phyloP scores from a whole-genome alignment of 2,113 vertebrate species.

The Eulemur macaco region DNA sequence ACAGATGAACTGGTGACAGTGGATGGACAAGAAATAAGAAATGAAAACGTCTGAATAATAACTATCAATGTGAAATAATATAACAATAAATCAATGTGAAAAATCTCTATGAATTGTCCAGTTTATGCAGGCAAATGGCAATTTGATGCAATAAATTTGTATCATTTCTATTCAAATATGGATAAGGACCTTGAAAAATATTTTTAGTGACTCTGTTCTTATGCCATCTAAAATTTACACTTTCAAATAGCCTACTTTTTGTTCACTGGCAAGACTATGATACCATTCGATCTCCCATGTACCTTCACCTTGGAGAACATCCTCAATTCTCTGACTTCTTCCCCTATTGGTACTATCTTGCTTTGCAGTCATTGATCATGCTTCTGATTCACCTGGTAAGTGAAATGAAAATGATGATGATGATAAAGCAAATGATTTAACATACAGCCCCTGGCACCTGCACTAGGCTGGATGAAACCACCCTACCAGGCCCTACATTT shows the following conservation, averaged over 20 bases:
- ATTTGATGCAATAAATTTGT: background rate
- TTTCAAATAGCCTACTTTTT: background rate
- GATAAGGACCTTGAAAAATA: background rate
- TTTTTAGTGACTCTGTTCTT: background rate
- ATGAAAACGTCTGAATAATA: background rate
- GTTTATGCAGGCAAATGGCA: background rate
- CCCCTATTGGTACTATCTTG: background rate
- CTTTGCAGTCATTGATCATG: background rate
- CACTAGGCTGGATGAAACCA: background rate
- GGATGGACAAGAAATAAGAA: background rate
- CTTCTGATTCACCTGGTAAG: background rate
- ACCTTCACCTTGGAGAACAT: background rate
- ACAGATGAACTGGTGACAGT: background rate
- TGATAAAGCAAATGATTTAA: background rate
- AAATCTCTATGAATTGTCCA: background rate
- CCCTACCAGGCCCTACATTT: background rate
- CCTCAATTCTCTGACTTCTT: background rate
- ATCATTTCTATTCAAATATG: background rate
- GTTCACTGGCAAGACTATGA: background rate
- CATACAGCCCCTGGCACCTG: background rate
- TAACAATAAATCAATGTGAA: background rate
- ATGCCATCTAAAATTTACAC: background rate
- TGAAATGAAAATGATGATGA: background rate
- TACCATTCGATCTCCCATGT: background rate
- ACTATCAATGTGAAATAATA: background rate